phyloP scores from a whole-genome alignment of 2,888 invertebrate genomes.

The Phalera bucephala region DNA sequence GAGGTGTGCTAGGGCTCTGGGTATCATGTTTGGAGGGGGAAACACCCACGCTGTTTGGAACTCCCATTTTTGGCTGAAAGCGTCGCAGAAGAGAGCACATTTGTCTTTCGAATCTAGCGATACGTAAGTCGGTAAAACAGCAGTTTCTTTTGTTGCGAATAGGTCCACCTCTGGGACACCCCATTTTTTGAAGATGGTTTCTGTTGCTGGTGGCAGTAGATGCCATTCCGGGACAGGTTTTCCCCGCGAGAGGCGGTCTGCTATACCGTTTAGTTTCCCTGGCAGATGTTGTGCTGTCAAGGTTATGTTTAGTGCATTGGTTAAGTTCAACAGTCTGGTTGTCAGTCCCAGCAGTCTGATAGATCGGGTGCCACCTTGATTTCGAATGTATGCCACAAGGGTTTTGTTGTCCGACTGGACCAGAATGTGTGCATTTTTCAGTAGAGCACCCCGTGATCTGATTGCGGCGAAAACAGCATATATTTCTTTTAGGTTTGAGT shows the following conservation, averaged over 20 bases:
- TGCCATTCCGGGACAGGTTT: conserved; percentile 1
- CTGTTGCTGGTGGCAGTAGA: conserved; percentile 1
- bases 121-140: conserved; percentile 1
- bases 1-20: conserved; percentile 1
- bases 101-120: background rate
- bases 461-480: conserved; percentile 6
- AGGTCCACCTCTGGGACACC: conserved; percentile 4
- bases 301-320: background rate
- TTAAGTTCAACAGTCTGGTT: background rate
- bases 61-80: conserved; percentile 4
- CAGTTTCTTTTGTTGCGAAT: background rate
- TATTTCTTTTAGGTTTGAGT: conserved; percentile 11
- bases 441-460: background rate
- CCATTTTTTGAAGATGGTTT: conserved; percentile 2
- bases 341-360: background rate
- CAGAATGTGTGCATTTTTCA: background rate
- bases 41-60: conserved; percentile 3
- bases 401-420: background rate
- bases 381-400: background rate
- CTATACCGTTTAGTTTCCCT: background rate
- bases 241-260: conserved; percentile 3
- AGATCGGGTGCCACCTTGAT: background rate
- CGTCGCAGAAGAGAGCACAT: conserved; percentile 4
- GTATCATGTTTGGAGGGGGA: conserved; percentile 5
- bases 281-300: background rate